phyloP scores from a whole-genome alignment of 2,113 vertebrate genomes.

The Grammomys dolichurus region DNA sequence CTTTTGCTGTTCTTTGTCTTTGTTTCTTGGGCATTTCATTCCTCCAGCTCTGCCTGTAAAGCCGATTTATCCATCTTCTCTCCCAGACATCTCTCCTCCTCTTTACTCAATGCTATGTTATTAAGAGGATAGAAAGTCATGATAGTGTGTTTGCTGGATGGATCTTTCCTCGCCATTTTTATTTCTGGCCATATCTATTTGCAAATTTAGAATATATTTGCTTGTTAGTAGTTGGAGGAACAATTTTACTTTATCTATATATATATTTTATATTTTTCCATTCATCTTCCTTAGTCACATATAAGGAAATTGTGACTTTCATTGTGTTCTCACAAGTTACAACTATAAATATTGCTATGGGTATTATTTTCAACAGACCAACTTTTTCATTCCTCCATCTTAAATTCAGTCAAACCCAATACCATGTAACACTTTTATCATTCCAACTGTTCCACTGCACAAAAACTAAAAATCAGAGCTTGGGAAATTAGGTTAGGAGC shows the following conservation, averaged over 20 bases:
- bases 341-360: background rate
- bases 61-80: background rate
- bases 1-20: background rate
- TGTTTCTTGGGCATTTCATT: background rate
- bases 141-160: background rate
- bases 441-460: background rate
- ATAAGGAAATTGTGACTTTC: background rate
- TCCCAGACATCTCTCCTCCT: background rate
- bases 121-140: background rate
- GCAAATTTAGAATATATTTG: background rate
- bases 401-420: background rate
- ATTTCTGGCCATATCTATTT: background rate
- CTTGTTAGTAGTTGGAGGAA: background rate
- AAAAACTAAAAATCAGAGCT: background rate
- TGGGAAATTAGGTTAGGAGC: background rate
- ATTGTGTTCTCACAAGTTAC: background rate
- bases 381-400: background rate
- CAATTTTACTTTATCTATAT: background rate
- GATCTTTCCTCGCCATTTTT: background rate
- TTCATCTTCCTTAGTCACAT: background rate
- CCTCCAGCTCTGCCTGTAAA: background rate
- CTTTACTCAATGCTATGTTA: background rate
- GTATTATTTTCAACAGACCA: background rate
- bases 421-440: background rate
- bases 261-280: background rate